Base-by-base conservation (phyloP, 1,140 invertebrate genomes). In the Drosophila novamexicana region DNA sequence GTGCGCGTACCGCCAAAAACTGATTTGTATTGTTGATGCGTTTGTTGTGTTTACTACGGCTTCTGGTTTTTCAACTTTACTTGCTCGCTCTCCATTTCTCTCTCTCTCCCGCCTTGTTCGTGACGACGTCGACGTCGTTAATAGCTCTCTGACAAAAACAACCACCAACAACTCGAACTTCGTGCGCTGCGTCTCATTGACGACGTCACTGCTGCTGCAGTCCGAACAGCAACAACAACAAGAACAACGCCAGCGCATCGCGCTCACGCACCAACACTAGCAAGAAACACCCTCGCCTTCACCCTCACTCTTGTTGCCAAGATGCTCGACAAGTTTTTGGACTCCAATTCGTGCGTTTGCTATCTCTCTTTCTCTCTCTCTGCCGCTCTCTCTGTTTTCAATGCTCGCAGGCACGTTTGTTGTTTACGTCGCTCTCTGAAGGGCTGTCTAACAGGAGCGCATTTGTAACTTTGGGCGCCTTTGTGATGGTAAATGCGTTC, bases 1-100 rank as follows among this genome's bases (percentile, higher is more conserved):
- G 66, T 72, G 56, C 75, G 64, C 78, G 88, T 78, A 71, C 77
- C 84, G 77, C 81, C 81, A 80, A 88, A 90, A 91, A 91, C 89
- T 91, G 81, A 91, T 84, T 91, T 83, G 67, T 73, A 72, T 90
- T 81, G 56, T 77, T 71, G 74, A 58, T 39, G 77, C 75, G 74
- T 74, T 83, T 68, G 56, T 85, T 80, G 76, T 89, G 74, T 89
- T 79, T 91, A 85, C 78, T 66, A 84, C 77, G 68, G 75, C 81
- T 78, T 76, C 77, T 83, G 67, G 65, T 82, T 88, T 76, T 76
- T 78, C 81, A 69, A 85, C 82, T 78, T 76, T 45, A 65, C 2
- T 49, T 18, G n/a, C 52, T 59, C 42, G 75, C 45, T 37, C 50
- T 42, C 49, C 8, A n/a, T 18, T 34, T 67, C 54, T 4, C 49